phyloP scores from a whole-genome alignment of 2,888 invertebrate species.

The Drosophila anceps region DNA sequence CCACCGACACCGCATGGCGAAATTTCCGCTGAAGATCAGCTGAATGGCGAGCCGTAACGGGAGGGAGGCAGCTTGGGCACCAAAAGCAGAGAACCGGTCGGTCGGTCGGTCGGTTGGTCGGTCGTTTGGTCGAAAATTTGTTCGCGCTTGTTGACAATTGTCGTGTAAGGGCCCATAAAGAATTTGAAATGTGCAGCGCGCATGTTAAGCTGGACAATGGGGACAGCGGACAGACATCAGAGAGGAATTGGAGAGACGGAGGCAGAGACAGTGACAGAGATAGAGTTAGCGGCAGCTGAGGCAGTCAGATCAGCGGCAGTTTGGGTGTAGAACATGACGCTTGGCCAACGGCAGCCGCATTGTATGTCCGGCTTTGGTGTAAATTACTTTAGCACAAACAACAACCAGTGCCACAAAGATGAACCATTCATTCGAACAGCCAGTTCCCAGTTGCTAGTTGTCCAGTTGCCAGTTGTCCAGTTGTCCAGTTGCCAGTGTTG shows the following conservation, averaged over 20 bases:
- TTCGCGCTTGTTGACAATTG: conserved; percentile 80
- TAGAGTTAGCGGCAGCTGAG: background rate
- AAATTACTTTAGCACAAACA: conserved; percentile 62
- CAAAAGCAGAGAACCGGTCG: conserved; percentile 62
- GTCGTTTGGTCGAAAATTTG: conserved; percentile 54
- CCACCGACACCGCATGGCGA: conserved; percentile 62
- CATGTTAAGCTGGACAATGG: conserved; percentile 57
- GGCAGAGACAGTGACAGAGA: background rate
- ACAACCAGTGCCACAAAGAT: conserved; percentile 27
- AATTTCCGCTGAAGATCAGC: conserved; percentile 60
- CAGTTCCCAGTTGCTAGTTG: conserved; percentile 33
- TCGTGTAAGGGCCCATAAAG: conserved; percentile 74
- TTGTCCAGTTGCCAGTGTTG: conserved; percentile 31
- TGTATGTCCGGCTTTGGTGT: conserved; percentile 54
- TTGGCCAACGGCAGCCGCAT: conserved; percentile 63
- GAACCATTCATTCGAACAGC: conserved; percentile 49
- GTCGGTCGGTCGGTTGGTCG: conserved; percentile 34
- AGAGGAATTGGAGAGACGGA: background rate
- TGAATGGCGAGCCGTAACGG: background rate
- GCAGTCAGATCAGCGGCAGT: conserved; percentile 23
- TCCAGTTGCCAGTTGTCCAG: conserved; percentile 27
- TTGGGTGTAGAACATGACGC: conserved; percentile 55
- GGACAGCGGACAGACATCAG: conserved; percentile 5
- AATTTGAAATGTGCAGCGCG: conserved; percentile 72
- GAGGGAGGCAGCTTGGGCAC: background rate